Base-by-base conservation (phyloP, 2,888 invertebrate genomes). In the Parnassius orleans region DNA sequence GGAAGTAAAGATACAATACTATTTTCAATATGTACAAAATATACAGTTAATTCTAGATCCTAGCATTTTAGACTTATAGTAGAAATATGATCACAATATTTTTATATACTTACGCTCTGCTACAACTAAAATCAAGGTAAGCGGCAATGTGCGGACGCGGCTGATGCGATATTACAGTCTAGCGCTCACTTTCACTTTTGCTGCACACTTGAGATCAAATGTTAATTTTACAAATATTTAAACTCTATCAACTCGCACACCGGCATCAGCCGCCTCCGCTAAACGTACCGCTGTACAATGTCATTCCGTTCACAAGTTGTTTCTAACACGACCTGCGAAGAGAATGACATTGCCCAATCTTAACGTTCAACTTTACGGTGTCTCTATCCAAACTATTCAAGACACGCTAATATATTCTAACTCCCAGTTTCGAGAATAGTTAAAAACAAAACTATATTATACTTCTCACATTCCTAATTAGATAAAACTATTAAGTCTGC, bases 1-100 rank as follows among this genome's bases (percentile, higher is more conserved):
- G 89, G 89, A 48, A 89, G 86, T 90, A 88, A 86, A 89, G 88
- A 86, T 92, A 92, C 92, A 91, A 91, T 92, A 92, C 90, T 92
- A 92, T 92, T 86, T 85, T 89, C 89, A 91, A 86, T 92, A 92
- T 92, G 87, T 92, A 92, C 92, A 92, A 92, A 91, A 92, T 92
- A 90, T 92, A 92, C 92, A 92, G 80, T 87, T 89, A 90, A 72
- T 73, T 83, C 86, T 86, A 90, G 74, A 77, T 75, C 78, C 88
- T 90, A 90, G 84, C 85, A 83, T 76, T 84, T 87, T 86, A 83
- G 85, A 84, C 86, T 78, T 90, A 89, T 77, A 84, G 82, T 87
- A 90, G 90, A 89, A 89, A 90, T 90, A 90, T 88, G 90, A 91
- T 91, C 91, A 91, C 91, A 91, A 90, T 91, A 90, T 90, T 86